Conservation (phyloP, 2,113 vertebrate genomes). For the Azemiops feae region DNA sequence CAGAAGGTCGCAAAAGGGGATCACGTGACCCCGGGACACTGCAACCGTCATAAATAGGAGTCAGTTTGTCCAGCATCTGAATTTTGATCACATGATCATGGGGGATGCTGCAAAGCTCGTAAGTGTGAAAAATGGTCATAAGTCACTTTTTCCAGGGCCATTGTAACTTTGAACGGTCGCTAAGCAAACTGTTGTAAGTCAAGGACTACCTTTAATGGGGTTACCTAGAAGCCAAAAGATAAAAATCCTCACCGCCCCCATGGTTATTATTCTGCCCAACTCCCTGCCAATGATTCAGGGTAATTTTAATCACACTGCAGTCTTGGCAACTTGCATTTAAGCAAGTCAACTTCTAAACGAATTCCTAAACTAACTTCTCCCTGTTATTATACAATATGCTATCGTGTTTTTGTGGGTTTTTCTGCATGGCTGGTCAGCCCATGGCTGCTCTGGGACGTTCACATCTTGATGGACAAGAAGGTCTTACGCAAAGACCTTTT, state of each 20-base stretch:
- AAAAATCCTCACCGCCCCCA: background rate
- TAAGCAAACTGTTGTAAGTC: no score
- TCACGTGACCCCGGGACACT: no score
- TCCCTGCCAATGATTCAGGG: no score
- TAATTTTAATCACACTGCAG: background rate
- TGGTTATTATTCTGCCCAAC: background rate
- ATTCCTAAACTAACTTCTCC: background rate
- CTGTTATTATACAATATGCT: no score
- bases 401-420: background rate
- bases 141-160: no score
- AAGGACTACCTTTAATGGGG: background rate
- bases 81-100: no score
- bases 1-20: no score
- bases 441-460: background rate
- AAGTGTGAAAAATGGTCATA: no score
- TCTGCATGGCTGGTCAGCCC: background rate
- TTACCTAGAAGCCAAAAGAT: background rate
- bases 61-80: no score
- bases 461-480: background rate
- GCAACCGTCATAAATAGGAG: no score
- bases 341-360: background rate
- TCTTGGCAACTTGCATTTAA: background rate
- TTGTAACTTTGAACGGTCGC: no score
- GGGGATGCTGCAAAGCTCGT: no score
- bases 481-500: background rate